A percentile compares a stretch with the other conserved stretches of the same genome.
phyloP scores from a whole-genome alignment of 64 coral and sea anemone genomes.

The Montipora cactus region DNA sequence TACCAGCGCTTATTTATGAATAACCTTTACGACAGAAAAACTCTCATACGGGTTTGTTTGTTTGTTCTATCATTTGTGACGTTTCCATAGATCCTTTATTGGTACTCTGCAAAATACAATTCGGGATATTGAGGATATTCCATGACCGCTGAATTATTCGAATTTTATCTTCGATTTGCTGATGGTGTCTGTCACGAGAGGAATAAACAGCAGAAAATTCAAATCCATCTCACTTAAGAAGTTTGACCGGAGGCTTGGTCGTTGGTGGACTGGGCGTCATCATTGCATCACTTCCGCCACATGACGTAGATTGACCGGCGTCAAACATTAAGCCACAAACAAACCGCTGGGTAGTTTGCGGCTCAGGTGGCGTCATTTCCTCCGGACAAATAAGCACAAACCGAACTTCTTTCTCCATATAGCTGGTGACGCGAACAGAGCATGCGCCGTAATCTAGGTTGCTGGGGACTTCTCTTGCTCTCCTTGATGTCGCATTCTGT shows the following conservation, averaged over 20 bases:
- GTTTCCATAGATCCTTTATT: too few relatives aligned
- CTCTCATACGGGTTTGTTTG: too few relatives aligned
- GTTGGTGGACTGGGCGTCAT: constrained; percentile 48
- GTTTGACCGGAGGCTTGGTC: constrained; percentile 15
- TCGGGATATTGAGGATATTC: too few relatives aligned
- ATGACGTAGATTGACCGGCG: constrained; percentile 16
- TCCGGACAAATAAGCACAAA: constrained; percentile 65
- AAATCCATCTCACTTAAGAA: constrained; percentile 34
- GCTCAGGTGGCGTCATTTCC: constrained; percentile 20
- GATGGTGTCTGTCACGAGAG: too few relatives aligned
- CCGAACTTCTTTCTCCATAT: not conserved
- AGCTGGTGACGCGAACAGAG: constrained; percentile 27
- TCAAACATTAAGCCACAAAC: constrained; percentile 59
- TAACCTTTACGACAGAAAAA: too few relatives aligned
- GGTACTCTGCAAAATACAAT: too few relatives aligned
- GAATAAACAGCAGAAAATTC: too few relatives aligned
- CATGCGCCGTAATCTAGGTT: constrained; percentile 64
- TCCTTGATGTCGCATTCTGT: constrained; percentile 15
- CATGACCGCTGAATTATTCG: too few relatives aligned
- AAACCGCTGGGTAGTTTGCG: constrained; percentile 18
- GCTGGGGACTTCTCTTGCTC: not conserved
- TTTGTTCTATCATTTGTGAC: too few relatives aligned
- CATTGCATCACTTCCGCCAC: constrained; percentile 30
- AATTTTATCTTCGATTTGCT: too few relatives aligned
- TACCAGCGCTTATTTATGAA: too few relatives aligned